Evolutionary conservation across 2,797 vertebrate genomes (phyloP), one percentile per base, ranked within the genome.

Genomic region (Morus bassanus): DNA sequence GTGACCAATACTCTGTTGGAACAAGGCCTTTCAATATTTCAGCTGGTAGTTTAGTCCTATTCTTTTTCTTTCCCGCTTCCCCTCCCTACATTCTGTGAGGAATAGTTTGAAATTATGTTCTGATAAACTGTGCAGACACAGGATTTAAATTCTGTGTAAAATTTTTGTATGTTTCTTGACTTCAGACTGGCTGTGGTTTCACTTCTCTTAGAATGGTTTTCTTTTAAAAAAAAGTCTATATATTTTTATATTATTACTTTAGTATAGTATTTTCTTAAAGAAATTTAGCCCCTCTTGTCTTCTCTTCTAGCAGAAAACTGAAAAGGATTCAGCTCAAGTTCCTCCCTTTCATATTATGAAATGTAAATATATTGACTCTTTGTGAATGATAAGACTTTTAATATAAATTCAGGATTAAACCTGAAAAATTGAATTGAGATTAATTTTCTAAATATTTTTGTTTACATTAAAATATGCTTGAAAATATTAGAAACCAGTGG

Each of bases 311-410:
- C 3, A 72, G 39, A 59, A 54, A 74, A 35, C 3, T 45, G 16
- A 60, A 82, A 70, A 56, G 6, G 7, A 43, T 63, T 51, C 13
- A 43, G 4, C 2, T 75, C 31, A 65, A 35, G 4, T 45, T 70
- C 19, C 4, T 57, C 13, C 5, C 7, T 41, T 68, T 82, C 10
- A 16, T 54, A 50, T 37, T 41, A 5, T 4, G 9, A 24, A 28
- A 10, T 2, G 10, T 19, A 73, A 45, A 41, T 43, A 0, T 6
- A 60, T 56, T 46, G 13, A 7, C 2, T 9, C 6, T 33, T 68
- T 39, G 2, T 75, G 16, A 43, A 22, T 48, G 9, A 41, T 54
- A 54, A n/a, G 16, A n/a, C 1, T 67, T 77, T 39, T 67, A 7
- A 10, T 24, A 24, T 4, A 60, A 79, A 68, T 59, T 78, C 14